Percentiles rank a stretch among this genome's conserved stretches.
Evolutionary conservation across 2,113 vertebrate species (phyloP).

Genomic region (Pogonocichla stellata): DNA sequence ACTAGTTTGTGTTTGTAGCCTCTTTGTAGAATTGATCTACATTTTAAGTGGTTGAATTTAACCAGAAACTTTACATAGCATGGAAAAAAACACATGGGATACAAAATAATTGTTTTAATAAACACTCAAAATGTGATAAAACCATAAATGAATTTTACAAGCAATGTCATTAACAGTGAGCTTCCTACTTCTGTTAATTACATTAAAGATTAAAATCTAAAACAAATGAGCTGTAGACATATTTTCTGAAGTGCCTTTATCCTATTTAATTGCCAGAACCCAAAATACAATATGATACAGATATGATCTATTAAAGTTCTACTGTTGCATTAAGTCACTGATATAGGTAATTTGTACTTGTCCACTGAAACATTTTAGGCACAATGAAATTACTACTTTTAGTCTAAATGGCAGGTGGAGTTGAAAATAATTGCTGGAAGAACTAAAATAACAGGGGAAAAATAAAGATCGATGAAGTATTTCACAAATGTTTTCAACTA

Average conservation of each 20-base stretch:
- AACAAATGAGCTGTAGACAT: constrained; percentile 89
- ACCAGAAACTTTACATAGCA: not conserved
- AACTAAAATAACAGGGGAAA: constrained; percentile 52
- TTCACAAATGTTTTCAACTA: constrained; percentile 34
- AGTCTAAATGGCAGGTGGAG: constrained; percentile 54
- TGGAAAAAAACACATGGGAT: not conserved
- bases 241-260: constrained; percentile 77
- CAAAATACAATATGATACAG: constrained; percentile 87
- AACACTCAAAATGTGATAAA: constrained; percentile 71
- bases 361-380: constrained; percentile 80
- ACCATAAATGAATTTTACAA: constrained; percentile 72
- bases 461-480: constrained; percentile 11
- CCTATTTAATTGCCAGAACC: constrained; percentile 87
- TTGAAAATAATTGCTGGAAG: constrained; percentile 67
- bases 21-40: not conserved
- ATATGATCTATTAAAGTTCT: constrained; percentile 89
- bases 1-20: not conserved
- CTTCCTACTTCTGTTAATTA: constrained; percentile 85
- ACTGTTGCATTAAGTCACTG: constrained; percentile 85
- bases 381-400: constrained; percentile 82
- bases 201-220: constrained; percentile 84
- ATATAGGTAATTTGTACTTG: constrained; percentile 91
- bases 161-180: constrained; percentile 65
- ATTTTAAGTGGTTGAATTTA: not conserved
- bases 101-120: constrained; percentile 69